Conservation (phyloP, 2,888 invertebrate species). For the Helleia helle region DNA sequence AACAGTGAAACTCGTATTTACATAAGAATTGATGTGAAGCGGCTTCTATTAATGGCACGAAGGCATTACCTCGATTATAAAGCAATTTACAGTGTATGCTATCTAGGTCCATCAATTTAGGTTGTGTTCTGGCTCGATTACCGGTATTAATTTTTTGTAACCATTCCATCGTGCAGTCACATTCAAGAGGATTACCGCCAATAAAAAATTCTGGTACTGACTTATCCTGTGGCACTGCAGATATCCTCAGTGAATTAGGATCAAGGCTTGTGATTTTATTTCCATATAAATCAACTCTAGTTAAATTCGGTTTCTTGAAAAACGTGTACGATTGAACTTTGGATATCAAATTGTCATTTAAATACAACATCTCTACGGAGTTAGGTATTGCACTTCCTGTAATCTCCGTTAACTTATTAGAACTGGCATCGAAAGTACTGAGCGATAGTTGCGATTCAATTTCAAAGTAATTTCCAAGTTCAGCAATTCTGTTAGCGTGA, state of each 20-base stretch:
- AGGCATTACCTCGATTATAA: conserved; percentile 82
- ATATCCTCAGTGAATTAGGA: conserved; percentile 83
- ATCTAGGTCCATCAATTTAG: conserved; percentile 86
- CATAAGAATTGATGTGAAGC: conserved; percentile 88
- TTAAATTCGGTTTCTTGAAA: conserved; percentile 89
- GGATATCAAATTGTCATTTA: conserved; percentile 86
- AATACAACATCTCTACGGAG: conserved; percentile 83
- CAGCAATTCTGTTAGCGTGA: conserved; percentile 86
- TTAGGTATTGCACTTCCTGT: conserved; percentile 88
- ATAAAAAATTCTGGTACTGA: conserved; percentile 87
- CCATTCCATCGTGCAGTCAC: conserved; percentile 95
- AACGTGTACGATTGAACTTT: conserved; percentile 91
- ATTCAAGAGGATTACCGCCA: conserved; percentile 88
- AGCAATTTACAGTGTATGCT: conserved; percentile 87
- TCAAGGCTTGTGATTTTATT: conserved; percentile 85
- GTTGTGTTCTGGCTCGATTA: conserved; percentile 84
- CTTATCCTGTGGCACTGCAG: conserved; percentile 81
- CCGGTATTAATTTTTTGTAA: conserved; percentile 85
- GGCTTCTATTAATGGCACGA: conserved; percentile 84
- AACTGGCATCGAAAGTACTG: conserved; percentile 87
- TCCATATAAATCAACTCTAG: conserved; percentile 85
- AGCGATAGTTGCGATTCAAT: conserved; percentile 85
- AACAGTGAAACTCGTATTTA: conserved; percentile 88
- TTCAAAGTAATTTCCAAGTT: conserved; percentile 89
- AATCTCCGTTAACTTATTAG: conserved; percentile 86